phyloP scores from a whole-genome alignment of 2,888 invertebrate species.

The Nephrotoma guestfalica region DNA sequence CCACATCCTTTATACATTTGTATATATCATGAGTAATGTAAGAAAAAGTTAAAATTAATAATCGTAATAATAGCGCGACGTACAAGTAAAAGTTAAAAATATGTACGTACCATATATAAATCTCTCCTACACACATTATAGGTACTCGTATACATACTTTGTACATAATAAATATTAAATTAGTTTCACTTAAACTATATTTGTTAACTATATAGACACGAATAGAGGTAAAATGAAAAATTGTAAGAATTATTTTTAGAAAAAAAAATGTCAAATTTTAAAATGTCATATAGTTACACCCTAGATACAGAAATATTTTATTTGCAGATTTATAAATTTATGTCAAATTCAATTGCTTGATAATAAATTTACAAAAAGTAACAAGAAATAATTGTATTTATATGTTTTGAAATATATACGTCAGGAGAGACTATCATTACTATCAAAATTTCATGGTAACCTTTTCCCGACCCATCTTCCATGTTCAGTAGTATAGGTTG shows the following conservation, averaged over 20 bases:
- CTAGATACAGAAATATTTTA: not conserved
- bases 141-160: not conserved
- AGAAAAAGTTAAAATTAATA: not conserved
- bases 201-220: not conserved
- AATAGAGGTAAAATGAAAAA: not conserved
- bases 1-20: not conserved
- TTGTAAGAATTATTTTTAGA: not conserved
- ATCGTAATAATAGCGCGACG: not conserved
- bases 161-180: not conserved
- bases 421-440: too few relatives aligned
- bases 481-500: too few relatives aligned
- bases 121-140: not conserved
- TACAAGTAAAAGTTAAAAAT: not conserved
- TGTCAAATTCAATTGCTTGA: not conserved
- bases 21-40: not conserved
- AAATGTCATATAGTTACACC: not conserved
- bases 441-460: too few relatives aligned
- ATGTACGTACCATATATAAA: not conserved
- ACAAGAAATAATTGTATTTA: not conserved
- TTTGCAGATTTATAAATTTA: not conserved
- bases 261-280: not conserved
- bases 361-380: not conserved
- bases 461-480: too few relatives aligned
- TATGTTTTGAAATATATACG: not conserved
- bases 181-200: not conserved